phyloP scores from a whole-genome alignment of 2,797 vertebrate genomes.

The Balearica regulorum region DNA sequence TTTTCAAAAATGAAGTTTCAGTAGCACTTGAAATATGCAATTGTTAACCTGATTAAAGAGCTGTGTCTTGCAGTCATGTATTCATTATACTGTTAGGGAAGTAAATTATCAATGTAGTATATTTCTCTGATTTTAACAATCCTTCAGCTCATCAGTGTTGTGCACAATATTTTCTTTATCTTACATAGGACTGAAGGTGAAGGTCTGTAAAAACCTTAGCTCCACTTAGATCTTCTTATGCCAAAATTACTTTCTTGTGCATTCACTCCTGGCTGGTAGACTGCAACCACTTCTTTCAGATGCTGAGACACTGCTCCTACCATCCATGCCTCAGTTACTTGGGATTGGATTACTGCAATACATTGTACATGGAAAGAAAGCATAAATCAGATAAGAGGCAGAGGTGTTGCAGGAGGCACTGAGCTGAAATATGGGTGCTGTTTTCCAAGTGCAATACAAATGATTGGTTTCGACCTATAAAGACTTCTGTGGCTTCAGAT shows the following conservation, averaged over 20 bases:
- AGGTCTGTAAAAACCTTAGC: background rate
- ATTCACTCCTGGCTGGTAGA: background rate
- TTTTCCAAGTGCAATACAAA: background rate
- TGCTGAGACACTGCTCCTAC: background rate
- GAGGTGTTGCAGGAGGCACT: background rate
- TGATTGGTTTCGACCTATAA: background rate
- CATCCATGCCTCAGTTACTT: background rate
- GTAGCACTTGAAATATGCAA: background rate
- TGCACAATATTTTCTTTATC: background rate
- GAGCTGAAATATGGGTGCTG: background rate
- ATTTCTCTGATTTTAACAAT: background rate
- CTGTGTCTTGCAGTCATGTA: background rate
- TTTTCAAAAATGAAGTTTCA: background rate
- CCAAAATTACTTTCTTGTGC: background rate
- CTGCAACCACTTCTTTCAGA: background rate
- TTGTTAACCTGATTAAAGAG: slow-evolving; percentile 21
- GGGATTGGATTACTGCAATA: background rate
- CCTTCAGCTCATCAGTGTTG: background rate
- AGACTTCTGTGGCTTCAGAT: background rate
- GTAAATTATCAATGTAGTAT: background rate
- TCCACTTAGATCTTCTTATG: background rate
- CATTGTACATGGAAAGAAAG: background rate
- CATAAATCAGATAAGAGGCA: background rate
- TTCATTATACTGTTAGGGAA: background rate
- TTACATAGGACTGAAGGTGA: background rate